Evolutionary conservation across 1,140 invertebrate species (phyloP).

Genomic region (Drosophila orena): DNA sequence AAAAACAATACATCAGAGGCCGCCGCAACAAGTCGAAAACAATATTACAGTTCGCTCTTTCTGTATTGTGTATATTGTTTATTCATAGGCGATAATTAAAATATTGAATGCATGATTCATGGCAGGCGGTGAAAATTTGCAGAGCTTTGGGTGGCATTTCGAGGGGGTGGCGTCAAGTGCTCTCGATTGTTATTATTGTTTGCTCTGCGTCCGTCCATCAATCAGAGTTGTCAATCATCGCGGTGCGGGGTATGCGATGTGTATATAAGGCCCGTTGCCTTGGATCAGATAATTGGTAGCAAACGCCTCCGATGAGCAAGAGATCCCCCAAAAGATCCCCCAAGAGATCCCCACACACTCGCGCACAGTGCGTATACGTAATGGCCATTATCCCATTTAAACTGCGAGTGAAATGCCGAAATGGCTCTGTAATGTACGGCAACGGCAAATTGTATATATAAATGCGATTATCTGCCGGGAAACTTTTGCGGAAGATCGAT

Average conservation of each 20-base stretch:
- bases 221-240: slow-evolving; percentile 74
- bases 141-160: neutral
- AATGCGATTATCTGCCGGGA: slow-evolving; percentile 27
- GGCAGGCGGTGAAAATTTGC: neutral
- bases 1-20: slow-evolving; percentile 12
- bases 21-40: slow-evolving; percentile 59
- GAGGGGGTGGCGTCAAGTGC: slow-evolving; percentile 19
- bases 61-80: slow-evolving; percentile 49
- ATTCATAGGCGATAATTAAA: slow-evolving; percentile 68
- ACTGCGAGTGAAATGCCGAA: slow-evolving; percentile 47
- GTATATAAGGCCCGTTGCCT: slow-evolving; percentile 20
- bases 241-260: slow-evolving; percentile 5
- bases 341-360: neutral
- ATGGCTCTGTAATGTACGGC: slow-evolving; percentile 40
- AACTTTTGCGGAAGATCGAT: slow-evolving; percentile 17
- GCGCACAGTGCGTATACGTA: slow-evolving; percentile 63
- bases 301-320: slow-evolving; percentile 11
- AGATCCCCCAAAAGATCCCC: slow-evolving; percentile 13
- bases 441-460: slow-evolving; percentile 36
- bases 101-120: slow-evolving; percentile 68
- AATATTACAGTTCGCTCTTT: slow-evolving; percentile 30
- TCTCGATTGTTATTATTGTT: slow-evolving; percentile 14
- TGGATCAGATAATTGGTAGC: slow-evolving; percentile 30
- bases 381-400: slow-evolving; percentile 49
- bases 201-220: slow-evolving; percentile 52